Evolutionary conservation across 2,113 vertebrate species (phyloP), one percentile per base, ranked within the genome.

Genomic region (Labeo catla): DNA sequence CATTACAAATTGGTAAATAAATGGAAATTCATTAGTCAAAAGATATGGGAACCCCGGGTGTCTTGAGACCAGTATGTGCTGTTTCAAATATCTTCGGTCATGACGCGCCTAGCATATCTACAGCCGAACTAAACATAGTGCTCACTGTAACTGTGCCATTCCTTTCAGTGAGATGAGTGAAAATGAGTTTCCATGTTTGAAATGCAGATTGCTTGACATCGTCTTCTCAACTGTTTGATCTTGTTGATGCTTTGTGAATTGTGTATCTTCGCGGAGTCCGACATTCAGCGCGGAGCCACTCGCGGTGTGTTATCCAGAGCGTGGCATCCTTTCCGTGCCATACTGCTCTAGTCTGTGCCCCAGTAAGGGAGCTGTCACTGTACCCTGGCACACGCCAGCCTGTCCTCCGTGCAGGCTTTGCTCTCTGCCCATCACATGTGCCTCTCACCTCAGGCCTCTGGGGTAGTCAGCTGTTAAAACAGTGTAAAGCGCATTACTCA

Each of bases 391-490:
- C 88, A 89, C 65, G 93, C 90, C 90, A 88, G 91, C 89, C 87
- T 85, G 90, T 87, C 86, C 86, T 86, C 79, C 57, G 80, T 65
- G 47, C 88, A 86, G 86, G 86, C 88, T 86, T 77, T 74, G 88
- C 81, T 86, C 84, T 86, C 73, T 78, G 88, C 86, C 88, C 84
- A 87, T 89, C 88, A 89, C 88, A 89, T 82, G 87, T 89, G 89
- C 87, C 86, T 89, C 92, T 93, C 92, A 94, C 94, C 94, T 94
- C 92, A 92, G 93, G 93, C 92, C 93, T 93, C 91, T 92, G 92
- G 93, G 93, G 92, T 93, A 94, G 93, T 95, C 94, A 95, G 93
- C 94, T 95, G 95, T 94, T 94, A 92, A 93, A 94, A 92, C 93
- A 94, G 93, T 91, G 91, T 90, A 94, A 88, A 89, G 91, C 93